Evolutionary conservation across 2,888 invertebrate genomes (phyloP).

Genomic region (Mantis religiosa): DNA sequence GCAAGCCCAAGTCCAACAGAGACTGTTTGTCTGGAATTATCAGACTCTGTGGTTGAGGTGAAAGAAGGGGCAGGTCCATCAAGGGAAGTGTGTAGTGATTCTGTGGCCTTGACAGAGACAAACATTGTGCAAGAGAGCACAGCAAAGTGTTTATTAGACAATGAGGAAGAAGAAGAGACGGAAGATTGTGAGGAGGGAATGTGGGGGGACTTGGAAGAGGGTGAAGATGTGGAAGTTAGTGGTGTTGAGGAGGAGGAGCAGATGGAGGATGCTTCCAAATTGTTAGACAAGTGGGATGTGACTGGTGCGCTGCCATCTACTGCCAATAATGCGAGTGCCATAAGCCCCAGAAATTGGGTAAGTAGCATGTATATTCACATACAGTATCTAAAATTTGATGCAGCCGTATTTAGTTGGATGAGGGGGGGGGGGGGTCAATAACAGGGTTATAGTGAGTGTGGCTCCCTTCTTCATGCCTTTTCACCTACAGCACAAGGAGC

Average conservation of each 20-base stretch:
- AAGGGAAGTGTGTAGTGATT: conserved; percentile 17
- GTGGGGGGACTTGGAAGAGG: conserved; percentile 46
- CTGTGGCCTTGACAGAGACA: neutral
- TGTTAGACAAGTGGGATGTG: neutral
- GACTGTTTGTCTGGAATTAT: conserved; percentile 42
- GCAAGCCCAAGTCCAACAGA: conserved; percentile 46
- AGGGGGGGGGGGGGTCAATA: too few species aligned
- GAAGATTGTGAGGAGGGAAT: conserved; percentile 36
- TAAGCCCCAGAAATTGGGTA: conserved; percentile 16
- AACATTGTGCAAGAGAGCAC: neutral
- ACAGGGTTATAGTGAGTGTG: too few species aligned
- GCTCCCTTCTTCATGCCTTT: too few species aligned
- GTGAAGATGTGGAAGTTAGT: conserved; percentile 37
- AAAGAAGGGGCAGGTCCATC: conserved; percentile 27
- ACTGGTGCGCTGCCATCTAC: conserved; percentile 2
- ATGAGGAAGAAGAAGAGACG: conserved; percentile 20
- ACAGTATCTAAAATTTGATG: too few species aligned
- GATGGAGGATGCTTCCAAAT: neutral
- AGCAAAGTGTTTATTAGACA: conserved; percentile 17
- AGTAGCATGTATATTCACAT: neutral
- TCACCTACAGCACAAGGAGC: too few species aligned
- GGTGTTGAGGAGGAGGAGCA: conserved; percentile 24
- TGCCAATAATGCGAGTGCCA: conserved; percentile 21
- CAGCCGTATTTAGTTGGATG: too few species aligned
- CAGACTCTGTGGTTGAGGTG: conserved; percentile 15